phyloP scores from a whole-genome alignment of 2,113 vertebrate species.

The Phyllostomus discolor region DNA sequence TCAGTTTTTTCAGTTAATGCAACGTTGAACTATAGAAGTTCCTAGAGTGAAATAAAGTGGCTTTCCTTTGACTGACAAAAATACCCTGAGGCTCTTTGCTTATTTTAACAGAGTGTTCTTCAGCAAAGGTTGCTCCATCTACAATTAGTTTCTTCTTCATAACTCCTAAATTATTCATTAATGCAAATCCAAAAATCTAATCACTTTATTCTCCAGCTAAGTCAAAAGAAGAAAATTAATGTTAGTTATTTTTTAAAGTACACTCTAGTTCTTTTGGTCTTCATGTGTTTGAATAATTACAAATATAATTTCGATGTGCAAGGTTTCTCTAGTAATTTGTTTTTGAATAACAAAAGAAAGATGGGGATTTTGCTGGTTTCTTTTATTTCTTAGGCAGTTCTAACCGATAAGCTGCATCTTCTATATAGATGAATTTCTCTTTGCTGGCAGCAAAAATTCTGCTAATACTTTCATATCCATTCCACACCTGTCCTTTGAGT shows the following conservation, averaged over 20 bases:
- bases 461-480: neutral
- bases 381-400: neutral
- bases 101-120: constrained; percentile 50
- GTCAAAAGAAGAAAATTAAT: constrained; percentile 59
- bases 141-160: constrained; percentile 57
- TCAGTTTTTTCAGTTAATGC: constrained; percentile 9
- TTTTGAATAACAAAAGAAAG: constrained; percentile 33
- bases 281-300: constrained; percentile 44
- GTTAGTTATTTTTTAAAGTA: constrained; percentile 52
- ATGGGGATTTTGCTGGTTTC: neutral
- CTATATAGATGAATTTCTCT: neutral
- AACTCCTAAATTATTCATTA: constrained; percentile 71
- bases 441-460: constrained; percentile 42
- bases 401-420: neutral
- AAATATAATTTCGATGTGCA: constrained; percentile 26
- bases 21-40: constrained; percentile 24
- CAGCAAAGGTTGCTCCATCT: constrained; percentile 32
- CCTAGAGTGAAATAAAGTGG: constrained; percentile 37
- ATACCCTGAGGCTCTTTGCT: neutral
- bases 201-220: constrained; percentile 51
- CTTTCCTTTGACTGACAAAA: neutral
- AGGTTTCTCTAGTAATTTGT: neutral
- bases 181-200: constrained; percentile 65
- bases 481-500: neutral
- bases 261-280: constrained; percentile 1